Evolutionary conservation across 1,140 invertebrate species (phyloP), one percentile per base, ranked within the genome.

Genomic region (Bombus balteatus): DNA sequence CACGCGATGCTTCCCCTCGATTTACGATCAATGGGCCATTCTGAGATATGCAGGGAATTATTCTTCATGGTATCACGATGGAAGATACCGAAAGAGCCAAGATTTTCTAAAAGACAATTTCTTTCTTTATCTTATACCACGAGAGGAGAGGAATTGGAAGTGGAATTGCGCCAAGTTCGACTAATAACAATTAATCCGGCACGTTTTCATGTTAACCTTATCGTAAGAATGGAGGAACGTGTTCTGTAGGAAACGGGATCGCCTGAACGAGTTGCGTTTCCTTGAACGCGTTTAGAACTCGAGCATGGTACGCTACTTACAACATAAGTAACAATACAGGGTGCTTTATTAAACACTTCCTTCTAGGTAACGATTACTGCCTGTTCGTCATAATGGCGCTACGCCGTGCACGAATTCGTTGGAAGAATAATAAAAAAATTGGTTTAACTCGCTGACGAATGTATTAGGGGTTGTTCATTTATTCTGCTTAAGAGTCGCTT

Each of bases 11-110:
- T 72, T 85, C 76, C 32, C 3, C 65, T 65, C 76, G 68, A 85
- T 85, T 85, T 85, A 85, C 76, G 68, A 85, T 80, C 76, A 80
- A 85, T 65, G 76, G 68, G 10, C 62, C 34, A 32, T 32, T 18
- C 10, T 72, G 77, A 80, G 53, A 73, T 80, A 85, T 72, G 83
- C 80, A 72, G 32, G 25, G 57, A 85, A 85, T 85, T 85, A 85
- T 79, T 85, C 83, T 85, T 72, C 57, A 28, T 9, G 68, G 5
- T 85, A 85, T 73, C 76, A 73, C 28, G 57, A 80, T 79, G 9
- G 57, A 0, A 62, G 83, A 80, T 85, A 73, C 41, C 43, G 13
- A 10, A 13, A n/a, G 37, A 66, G 25, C 25, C 66, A 43, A 53
- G 72, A 80, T 85, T 71, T 73, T 62, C n/a, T 0, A 28, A 59